phyloP scores from a whole-genome alignment of 2,113 vertebrate genomes.

The Gadus chalcogrammus region DNA sequence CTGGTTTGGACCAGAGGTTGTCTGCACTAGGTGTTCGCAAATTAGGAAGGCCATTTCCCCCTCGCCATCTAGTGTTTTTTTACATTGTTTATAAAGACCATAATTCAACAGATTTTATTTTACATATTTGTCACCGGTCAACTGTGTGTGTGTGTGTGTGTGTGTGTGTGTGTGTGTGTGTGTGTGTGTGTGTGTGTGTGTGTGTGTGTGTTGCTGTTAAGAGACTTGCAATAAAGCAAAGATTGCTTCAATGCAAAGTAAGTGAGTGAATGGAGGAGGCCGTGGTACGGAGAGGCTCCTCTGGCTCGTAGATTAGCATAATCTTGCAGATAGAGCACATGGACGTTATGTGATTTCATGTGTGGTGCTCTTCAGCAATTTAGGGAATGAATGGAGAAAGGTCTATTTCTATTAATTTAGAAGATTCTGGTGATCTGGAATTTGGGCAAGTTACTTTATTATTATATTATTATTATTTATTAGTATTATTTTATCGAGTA shows the following conservation, averaged over 20 bases:
- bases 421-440: constrained; percentile 18
- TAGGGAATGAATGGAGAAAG: constrained; percentile 14
- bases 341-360: constrained; percentile 43
- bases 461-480: too few species aligned
- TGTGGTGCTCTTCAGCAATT: constrained; percentile 25
- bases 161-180: not conserved
- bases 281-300: constrained; percentile 25
- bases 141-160: not conserved
- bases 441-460: too few species aligned
- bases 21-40: too few species aligned
- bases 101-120: too few species aligned
- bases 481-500: constrained; percentile 16
- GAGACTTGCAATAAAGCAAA: not conserved
- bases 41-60: too few species aligned
- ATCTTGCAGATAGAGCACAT: constrained; percentile 40
- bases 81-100: too few species aligned
- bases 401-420: constrained; percentile 24
- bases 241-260: not conserved
- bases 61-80: too few species aligned
- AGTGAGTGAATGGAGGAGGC: constrained; percentile 19
- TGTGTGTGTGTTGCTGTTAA: not conserved
- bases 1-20: too few species aligned
- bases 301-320: constrained; percentile 39
- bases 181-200: constrained; percentile 5
- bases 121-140: too few species aligned